These are phyloP conservation scores for Selene dorsalis DNA, from an alignment of 2,797 vertebrate species.

Conservation along the genomic window DNA sequence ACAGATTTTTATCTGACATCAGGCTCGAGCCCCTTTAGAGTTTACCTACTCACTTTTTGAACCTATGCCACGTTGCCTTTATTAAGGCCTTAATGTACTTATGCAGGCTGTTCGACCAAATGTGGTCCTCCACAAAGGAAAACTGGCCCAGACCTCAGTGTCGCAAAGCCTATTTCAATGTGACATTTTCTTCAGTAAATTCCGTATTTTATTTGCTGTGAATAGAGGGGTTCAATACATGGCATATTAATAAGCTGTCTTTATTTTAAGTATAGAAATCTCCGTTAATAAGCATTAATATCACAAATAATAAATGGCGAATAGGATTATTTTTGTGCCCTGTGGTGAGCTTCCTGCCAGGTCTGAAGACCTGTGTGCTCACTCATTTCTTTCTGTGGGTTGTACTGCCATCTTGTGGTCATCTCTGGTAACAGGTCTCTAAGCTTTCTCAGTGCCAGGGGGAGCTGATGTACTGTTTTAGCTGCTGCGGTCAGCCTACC, in stretches of 20 bases:
- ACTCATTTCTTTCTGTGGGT: slow-evolving; percentile 13
- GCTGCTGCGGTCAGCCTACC: not conserved
- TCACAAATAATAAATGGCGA: slow-evolving; percentile 52
- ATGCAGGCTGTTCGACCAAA: slow-evolving; percentile 11
- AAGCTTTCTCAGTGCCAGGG: not conserved
- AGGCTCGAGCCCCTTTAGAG: not conserved
- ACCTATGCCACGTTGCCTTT: slow-evolving; percentile 13
- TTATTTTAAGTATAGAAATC: slow-evolving; percentile 59
- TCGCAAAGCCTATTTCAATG: slow-evolving; percentile 28
- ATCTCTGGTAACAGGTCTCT: not conserved
- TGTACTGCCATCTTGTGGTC: slow-evolving; percentile 73
- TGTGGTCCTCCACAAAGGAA: slow-evolving; percentile 6
- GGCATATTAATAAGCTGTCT: slow-evolving; percentile 33
- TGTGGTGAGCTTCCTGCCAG: slow-evolving; percentile 35
- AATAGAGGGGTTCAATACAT: slow-evolving; percentile 33
- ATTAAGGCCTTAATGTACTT: slow-evolving; percentile 7
- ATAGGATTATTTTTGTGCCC: slow-evolving; percentile 56
- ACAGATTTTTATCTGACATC: not conserved
- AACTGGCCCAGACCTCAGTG: slow-evolving; percentile 9
- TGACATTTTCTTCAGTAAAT: slow-evolving; percentile 28
- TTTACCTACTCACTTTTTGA: not conserved
- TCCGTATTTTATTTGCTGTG: slow-evolving; percentile 34
- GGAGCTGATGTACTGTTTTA: not conserved
- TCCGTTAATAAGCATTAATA: slow-evolving; percentile 55
- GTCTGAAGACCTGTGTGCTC: not conserved